A percentile compares a stretch with the other conserved stretches of the same genome.
Conservation (phyloP, 2,797 vertebrate genomes). For the Podarcis lilfordi region DNA sequence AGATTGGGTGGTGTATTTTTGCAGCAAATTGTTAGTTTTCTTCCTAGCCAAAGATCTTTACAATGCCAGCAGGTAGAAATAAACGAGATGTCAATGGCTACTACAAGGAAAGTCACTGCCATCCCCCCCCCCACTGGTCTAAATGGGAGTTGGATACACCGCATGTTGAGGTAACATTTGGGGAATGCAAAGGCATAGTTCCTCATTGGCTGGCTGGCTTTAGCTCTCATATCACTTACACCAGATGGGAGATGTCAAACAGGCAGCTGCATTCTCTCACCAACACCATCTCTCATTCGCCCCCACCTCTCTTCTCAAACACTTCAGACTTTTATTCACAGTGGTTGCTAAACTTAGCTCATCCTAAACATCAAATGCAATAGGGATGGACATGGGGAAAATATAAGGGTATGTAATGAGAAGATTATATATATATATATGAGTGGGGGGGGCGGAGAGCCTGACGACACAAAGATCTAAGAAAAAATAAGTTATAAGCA, state of each 20-base stretch:
- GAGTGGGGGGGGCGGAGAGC: neutral
- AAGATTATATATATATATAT: neutral
- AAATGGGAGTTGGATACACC: slow-evolving; percentile 31
- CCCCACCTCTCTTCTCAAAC: slow-evolving; percentile 31
- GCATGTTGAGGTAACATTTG: slow-evolving; percentile 49
- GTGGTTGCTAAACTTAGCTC: slow-evolving; percentile 64
- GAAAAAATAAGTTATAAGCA: neutral
- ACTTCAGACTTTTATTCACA: slow-evolving; percentile 61
- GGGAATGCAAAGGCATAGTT: slow-evolving; percentile 16
- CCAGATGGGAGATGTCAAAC: slow-evolving; percentile 58
- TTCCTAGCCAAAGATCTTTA: neutral
- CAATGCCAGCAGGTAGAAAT: neutral
- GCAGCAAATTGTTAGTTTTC: neutral
- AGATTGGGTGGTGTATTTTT: neutral
- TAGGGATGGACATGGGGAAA: slow-evolving; percentile 28
- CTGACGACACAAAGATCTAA: neutral
- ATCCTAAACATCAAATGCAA: slow-evolving; percentile 51
- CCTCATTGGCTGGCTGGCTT: slow-evolving; percentile 27
- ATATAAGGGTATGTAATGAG: slow-evolving; percentile 21
- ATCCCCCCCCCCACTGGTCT: neutral
- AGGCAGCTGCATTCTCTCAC: slow-evolving; percentile 52
- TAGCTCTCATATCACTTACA: slow-evolving; percentile 40
- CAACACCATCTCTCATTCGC: neutral
- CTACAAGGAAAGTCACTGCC: slow-evolving; percentile 12
- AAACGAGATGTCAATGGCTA: neutral